phyloP scores from a whole-genome alignment of 2,113 vertebrate genomes.

The Melanostigma gelatinosum region DNA sequence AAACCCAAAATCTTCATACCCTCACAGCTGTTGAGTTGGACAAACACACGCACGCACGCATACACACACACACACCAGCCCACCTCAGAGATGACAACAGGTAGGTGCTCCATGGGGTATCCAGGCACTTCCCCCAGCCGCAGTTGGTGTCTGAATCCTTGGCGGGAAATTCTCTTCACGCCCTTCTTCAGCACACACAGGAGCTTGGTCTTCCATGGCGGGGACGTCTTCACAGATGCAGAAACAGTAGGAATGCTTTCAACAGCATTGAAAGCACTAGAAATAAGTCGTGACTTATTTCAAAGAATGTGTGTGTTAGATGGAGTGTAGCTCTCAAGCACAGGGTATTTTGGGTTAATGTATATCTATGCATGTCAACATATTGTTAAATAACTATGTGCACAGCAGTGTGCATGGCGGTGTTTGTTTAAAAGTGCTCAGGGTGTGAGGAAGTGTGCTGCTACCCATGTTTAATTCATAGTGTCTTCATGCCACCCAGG shows the following conservation, averaged over 20 bases:
- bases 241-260: constrained; percentile 82
- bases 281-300: constrained; percentile 86
- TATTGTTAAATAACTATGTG: not conserved
- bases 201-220: constrained; percentile 81
- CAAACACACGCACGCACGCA: not conserved
- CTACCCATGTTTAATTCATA: not conserved
- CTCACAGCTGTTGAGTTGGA: not conserved
- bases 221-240: constrained; percentile 69
- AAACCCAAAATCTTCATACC: not conserved
- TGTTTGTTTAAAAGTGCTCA: not conserved
- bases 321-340: constrained; percentile 16
- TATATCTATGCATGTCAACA: not conserved
- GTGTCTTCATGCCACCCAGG: not conserved
- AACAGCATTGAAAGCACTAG: constrained; percentile 81
- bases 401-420: not conserved
- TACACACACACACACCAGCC: constrained; percentile 5
- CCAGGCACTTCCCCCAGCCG: constrained; percentile 76
- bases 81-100: constrained; percentile 83
- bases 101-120: constrained; percentile 83
- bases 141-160: constrained; percentile 70
- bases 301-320: constrained; percentile 67
- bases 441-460: not conserved
- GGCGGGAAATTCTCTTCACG: constrained; percentile 54
- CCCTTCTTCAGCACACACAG: constrained; percentile 81
- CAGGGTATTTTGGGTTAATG: not conserved